Evolutionary conservation across 2,888 invertebrate species (phyloP).

Genomic region (Phragmatobia fuliginosa): DNA sequence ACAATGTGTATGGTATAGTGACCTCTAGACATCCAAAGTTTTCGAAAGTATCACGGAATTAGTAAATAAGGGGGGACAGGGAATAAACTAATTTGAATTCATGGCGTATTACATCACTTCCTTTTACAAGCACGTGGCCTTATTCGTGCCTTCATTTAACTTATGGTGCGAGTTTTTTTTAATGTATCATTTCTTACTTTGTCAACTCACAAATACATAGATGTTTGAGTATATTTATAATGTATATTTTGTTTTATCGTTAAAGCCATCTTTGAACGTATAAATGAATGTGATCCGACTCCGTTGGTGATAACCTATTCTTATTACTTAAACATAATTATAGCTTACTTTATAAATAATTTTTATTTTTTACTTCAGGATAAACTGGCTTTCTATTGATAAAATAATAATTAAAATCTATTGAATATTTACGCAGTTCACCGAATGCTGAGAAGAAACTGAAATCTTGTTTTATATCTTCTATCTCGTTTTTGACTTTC

Average conservation of each 20-base stretch:
- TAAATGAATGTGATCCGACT: neutral
- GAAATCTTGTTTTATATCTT: no score
- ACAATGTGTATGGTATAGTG: neutral
- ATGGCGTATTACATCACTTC: neutral
- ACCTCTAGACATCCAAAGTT: neutral
- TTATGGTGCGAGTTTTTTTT: neutral
- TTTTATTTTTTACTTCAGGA: no score
- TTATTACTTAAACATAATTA: neutral
- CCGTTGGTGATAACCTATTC: neutral
- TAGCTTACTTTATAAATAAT: no score
- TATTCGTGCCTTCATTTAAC: neutral
- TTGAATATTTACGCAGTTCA: neutral
- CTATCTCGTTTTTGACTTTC: no score
- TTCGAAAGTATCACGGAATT: neutral
- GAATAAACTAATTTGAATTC: neutral
- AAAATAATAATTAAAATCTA: neutral
- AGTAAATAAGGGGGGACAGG: neutral
- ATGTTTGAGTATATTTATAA: neutral
- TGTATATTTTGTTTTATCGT: neutral
- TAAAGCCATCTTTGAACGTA: neutral
- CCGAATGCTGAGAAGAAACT: neutral
- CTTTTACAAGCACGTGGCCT: neutral
- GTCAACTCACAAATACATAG: no score
- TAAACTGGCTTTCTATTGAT: neutral
- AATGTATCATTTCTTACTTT: neutral